These are phyloP conservation scores for Paragorgia papillata DNA, from an alignment of 92 coral and sea anemone genomes.

Conservation along the genomic window DNA sequence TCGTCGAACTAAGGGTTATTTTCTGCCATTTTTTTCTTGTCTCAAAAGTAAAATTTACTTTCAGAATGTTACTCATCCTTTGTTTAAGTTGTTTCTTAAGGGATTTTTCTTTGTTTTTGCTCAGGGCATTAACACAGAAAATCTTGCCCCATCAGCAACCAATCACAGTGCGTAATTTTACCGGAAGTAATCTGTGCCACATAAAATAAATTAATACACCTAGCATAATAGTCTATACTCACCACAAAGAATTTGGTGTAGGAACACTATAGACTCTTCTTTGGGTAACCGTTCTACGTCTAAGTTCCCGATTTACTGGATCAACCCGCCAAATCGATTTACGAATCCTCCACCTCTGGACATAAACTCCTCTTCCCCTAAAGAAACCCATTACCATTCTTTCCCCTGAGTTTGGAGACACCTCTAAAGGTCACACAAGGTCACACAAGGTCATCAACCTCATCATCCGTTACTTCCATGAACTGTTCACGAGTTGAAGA, in stretches of 20 bases:
- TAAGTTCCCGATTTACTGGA: slow-evolving; percentile 60
- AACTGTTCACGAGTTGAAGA: slow-evolving; percentile 22
- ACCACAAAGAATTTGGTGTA: slow-evolving; percentile 67
- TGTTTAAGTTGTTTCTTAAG: no score
- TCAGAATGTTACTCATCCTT: no score
- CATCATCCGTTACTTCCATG: slow-evolving; percentile 51
- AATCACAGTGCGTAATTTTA: no score
- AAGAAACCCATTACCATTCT: slow-evolving; percentile 66
- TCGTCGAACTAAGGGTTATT: no score
- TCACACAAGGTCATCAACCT: slow-evolving; percentile 56
- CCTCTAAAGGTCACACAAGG: slow-evolving; percentile 37
- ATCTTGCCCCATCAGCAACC: no score
- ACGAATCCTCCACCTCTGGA: slow-evolving; percentile 64
- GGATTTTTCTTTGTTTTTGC: no score
- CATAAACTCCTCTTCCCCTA: slow-evolving; percentile 61
- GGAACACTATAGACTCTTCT: slow-evolving; percentile 68
- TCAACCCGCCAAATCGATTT: slow-evolving; percentile 62
- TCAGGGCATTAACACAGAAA: no score
- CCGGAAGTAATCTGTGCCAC: no score
- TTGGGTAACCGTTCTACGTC: slow-evolving; percentile 55
- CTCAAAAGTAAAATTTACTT: no score
- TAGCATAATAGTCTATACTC: slow-evolving; percentile 31
- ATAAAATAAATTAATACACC: neutral
- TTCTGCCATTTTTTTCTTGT: no score
- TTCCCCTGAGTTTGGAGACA: slow-evolving; percentile 68